phyloP scores from a whole-genome alignment of 2,113 vertebrate species.

The Petromus typicus region DNA sequence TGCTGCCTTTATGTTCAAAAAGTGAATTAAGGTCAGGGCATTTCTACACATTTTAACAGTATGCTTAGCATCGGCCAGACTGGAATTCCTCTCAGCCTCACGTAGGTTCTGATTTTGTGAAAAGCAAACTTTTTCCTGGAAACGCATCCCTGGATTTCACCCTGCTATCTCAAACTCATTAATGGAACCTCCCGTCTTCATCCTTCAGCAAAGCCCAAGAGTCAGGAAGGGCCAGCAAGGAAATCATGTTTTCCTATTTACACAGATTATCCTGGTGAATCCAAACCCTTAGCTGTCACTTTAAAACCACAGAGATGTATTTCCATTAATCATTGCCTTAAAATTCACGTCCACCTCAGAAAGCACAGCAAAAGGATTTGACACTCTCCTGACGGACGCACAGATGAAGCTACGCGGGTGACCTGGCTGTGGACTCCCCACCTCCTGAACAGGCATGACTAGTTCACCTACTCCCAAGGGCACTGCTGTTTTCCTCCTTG shows the following conservation, averaged over 20 bases:
- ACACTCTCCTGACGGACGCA: neutral
- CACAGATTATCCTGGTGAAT: neutral
- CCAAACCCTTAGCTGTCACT: neutral
- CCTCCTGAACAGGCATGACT: neutral
- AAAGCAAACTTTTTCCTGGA: neutral
- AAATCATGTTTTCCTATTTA: neutral
- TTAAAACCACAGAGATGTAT: slow-evolving; percentile 15
- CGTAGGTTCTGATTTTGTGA: neutral
- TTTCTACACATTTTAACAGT: neutral
- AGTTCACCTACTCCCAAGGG: neutral
- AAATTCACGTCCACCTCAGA: slow-evolving; percentile 33
- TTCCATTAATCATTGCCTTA: slow-evolving; percentile 24
- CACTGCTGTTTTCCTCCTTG: neutral
- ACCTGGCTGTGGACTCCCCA: neutral
- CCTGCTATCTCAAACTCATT: neutral
- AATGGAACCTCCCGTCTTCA: neutral
- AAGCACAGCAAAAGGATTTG: slow-evolving; percentile 23
- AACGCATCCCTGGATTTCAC: neutral
- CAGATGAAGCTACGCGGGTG: neutral
- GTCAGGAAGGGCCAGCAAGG: neutral
- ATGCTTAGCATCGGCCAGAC: neutral
- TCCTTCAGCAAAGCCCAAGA: neutral
- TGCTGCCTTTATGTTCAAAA: neutral
- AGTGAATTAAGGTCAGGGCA: neutral
- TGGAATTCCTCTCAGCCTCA: neutral